These are phyloP conservation scores for Dasysyrphus albostriatus DNA, from an alignment of 2,888 invertebrate genomes.

Conservation along the genomic window DNA sequence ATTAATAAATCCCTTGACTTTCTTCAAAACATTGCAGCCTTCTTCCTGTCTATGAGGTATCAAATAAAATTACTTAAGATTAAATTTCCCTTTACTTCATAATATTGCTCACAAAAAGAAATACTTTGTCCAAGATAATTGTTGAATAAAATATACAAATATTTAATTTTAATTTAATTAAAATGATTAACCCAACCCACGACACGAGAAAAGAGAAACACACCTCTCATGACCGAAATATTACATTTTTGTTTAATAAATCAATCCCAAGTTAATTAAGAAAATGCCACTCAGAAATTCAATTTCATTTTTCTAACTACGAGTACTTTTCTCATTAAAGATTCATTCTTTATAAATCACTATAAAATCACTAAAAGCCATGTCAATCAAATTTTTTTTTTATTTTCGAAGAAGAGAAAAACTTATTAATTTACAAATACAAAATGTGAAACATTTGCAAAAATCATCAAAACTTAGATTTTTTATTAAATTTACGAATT, in stretches of 20 bases:
- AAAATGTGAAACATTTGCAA: neutral
- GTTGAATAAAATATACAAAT: neutral
- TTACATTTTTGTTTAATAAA: neutral
- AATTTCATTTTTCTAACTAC: neutral
- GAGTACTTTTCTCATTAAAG: neutral
- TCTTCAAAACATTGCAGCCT: no score
- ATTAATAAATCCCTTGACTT: no score
- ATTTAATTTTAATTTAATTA: neutral
- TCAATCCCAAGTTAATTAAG: neutral
- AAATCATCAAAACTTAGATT: neutral
- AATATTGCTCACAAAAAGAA: no score
- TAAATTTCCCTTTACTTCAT: no score
- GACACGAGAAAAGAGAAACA: neutral
- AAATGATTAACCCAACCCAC: neutral
- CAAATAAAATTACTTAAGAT: no score
- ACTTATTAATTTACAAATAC: neutral
- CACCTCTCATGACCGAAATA: neutral
- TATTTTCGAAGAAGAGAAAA: neutral
- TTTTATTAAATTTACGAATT: neutral
- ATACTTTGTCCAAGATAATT: neutral
- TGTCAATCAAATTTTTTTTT: neutral
- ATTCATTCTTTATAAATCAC: conserved; percentile 2
- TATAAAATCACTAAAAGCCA: conserved; percentile 2
- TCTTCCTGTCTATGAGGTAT: no score
- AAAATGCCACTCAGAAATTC: neutral